phyloP scores from a whole-genome alignment of 92 coral and sea anemone genomes.

The Palythoa caribaeorum region DNA sequence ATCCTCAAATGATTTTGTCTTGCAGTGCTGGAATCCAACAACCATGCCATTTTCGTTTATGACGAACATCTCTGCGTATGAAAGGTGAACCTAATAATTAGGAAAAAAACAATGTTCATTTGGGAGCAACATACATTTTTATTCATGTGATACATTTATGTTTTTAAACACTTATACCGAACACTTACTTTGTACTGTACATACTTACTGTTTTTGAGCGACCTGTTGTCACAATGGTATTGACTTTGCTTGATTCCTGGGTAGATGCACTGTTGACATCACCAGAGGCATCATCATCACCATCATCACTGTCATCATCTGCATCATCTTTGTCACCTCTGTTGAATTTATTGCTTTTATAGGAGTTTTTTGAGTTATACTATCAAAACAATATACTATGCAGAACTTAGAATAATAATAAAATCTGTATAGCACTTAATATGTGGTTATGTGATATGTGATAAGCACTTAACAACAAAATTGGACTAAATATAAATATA shows the following conservation, averaged over 20 bases:
- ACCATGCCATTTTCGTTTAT: conserved; percentile 24
- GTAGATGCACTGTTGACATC: background rate
- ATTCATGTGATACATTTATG: background rate
- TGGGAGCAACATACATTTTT: background rate
- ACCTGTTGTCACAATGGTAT: conserved; percentile 14
- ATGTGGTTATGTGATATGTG: background rate
- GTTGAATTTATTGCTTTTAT: background rate
- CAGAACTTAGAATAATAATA: conserved; percentile 1
- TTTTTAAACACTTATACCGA: background rate
- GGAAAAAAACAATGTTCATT: background rate
- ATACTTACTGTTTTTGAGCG: conserved; percentile 37
- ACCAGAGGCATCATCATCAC: conserved; percentile 11
- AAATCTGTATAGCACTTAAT: background rate
- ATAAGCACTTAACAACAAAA: background rate
- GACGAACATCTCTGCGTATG: conserved; percentile 8
- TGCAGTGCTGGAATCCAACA: conserved; percentile 34
- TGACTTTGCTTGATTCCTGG: background rate
- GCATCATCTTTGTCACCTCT: conserved; percentile 26
- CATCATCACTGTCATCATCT: conserved; percentile 19
- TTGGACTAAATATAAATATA: background rate
- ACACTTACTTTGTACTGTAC: background rate
- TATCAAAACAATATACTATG: background rate
- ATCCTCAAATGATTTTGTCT: conserved; percentile 9
- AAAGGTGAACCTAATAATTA: conserved; percentile 11
- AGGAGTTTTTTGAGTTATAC: conserved; percentile 1